These are phyloP conservation scores for Dinocampus coccinellae DNA, from an alignment of 2,888 invertebrate species.

Conservation along the genomic window DNA sequence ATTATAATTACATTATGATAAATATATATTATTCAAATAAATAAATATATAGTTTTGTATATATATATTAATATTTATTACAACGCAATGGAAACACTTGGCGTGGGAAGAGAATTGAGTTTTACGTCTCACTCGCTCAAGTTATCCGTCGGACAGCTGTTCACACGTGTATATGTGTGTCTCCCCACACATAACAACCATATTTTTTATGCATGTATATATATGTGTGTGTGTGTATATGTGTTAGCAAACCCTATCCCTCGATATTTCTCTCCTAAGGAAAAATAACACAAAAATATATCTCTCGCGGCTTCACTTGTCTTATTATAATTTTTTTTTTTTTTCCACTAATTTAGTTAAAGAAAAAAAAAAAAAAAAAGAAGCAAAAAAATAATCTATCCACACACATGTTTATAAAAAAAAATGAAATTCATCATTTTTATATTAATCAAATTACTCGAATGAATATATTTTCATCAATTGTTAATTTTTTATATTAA, in stretches of 20 bases:
- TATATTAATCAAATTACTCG: not conserved
- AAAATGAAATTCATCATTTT: no score
- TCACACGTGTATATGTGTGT: slow-evolving; percentile 10
- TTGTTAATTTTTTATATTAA: not conserved
- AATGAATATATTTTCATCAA: no score
- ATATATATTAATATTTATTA: slow-evolving; percentile 6
- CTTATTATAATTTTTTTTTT: no score
- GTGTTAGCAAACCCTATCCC: slow-evolving; percentile 20
- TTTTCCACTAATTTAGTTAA: no score
- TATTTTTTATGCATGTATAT: slow-evolving; percentile 48
- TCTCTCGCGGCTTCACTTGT: no score
- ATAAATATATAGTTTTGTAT: not conserved
- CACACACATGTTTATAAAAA: slow-evolving; percentile 20
- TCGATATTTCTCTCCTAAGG: slow-evolving; percentile 9
- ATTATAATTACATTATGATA: no score
- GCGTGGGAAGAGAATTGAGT: slow-evolving; percentile 10
- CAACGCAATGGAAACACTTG: slow-evolving; percentile 13
- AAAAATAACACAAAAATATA: slow-evolving; percentile 20
- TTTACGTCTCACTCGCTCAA: slow-evolving; percentile 13
- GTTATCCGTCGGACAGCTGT: slow-evolving; percentile 18
- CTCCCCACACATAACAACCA: slow-evolving; percentile 50
- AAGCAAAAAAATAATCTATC: no score
- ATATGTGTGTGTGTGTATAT: slow-evolving; percentile 67
- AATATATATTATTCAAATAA: not conserved
- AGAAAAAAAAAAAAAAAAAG: no score